Conservation (phyloP, 2,797 vertebrate genomes). For the Microcaecilia unicolor region DNA sequence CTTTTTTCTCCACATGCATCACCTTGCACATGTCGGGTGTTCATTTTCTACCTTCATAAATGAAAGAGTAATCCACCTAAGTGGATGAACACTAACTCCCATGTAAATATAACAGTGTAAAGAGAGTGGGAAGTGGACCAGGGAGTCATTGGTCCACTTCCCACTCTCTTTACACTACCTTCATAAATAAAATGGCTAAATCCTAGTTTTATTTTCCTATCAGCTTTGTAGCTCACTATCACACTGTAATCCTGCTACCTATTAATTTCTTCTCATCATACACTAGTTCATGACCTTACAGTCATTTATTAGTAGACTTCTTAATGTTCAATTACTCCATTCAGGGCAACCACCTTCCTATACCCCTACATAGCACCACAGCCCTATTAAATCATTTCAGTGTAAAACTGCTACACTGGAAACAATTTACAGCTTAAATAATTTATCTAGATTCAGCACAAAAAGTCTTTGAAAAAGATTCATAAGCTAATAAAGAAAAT, state of each 20-base stretch:
- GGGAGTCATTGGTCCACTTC: no score
- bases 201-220: background rate
- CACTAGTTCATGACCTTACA: background rate
- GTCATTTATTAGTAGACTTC: background rate
- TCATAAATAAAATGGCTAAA: constrained; percentile 1
- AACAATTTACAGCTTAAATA: constrained; percentile 47
- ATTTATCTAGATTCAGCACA: constrained; percentile 42
- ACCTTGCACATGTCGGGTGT: no score
- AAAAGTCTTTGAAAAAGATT: constrained; percentile 45
- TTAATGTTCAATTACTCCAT: background rate
- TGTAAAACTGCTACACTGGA: constrained; percentile 18
- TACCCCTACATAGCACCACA: background rate
- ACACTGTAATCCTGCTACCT: background rate
- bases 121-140: no score
- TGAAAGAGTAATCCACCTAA: no score
- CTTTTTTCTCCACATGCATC: no score
- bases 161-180: no score
- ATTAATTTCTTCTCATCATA: background rate
- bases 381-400: constrained; percentile 14
- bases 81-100: no score
- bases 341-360: constrained; percentile 28
- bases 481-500: constrained; percentile 61
- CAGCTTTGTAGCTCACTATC: background rate
- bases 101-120: no score
- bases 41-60: no score